phyloP scores from a whole-genome alignment of 2,113 vertebrate species.

The Rafetus swinhoei region DNA sequence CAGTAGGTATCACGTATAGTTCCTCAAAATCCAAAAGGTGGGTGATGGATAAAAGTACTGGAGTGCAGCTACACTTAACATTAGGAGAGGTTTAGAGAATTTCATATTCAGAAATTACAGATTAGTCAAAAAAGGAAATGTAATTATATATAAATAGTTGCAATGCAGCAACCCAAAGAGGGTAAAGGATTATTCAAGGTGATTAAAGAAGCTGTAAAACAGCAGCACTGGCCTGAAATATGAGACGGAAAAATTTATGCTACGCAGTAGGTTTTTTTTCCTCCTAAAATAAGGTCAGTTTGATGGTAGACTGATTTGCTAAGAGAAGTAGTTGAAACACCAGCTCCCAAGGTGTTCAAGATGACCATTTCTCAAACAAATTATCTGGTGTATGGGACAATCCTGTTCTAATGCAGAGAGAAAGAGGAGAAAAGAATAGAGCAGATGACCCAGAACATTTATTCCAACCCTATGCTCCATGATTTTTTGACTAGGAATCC shows the following conservation, averaged over 20 bases:
- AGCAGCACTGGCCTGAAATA: background rate
- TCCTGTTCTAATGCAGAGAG: background rate
- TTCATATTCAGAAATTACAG: background rate
- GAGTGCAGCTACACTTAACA: background rate
- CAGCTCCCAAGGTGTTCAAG: background rate
- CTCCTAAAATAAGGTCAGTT: background rate
- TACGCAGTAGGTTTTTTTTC: background rate
- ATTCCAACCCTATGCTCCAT: background rate
- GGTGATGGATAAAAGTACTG: background rate
- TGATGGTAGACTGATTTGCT: background rate
- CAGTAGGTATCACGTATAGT: accelerated
- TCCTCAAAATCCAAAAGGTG: background rate
- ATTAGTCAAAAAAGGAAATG: background rate
- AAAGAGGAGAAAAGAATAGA: background rate
- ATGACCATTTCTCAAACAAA: background rate
- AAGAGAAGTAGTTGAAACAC: background rate
- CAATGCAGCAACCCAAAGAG: background rate
- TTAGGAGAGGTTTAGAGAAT: background rate
- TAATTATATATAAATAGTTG: background rate
- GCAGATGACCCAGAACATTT: background rate
- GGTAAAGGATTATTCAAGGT: background rate
- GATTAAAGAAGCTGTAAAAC: background rate
- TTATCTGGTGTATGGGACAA: background rate
- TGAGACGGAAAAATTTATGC: background rate
- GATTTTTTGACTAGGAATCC: background rate